Evolutionary conservation across 2,888 invertebrate species (phyloP), one percentile per base, ranked within the genome.

Genomic region (Globia sparganii): DNA sequence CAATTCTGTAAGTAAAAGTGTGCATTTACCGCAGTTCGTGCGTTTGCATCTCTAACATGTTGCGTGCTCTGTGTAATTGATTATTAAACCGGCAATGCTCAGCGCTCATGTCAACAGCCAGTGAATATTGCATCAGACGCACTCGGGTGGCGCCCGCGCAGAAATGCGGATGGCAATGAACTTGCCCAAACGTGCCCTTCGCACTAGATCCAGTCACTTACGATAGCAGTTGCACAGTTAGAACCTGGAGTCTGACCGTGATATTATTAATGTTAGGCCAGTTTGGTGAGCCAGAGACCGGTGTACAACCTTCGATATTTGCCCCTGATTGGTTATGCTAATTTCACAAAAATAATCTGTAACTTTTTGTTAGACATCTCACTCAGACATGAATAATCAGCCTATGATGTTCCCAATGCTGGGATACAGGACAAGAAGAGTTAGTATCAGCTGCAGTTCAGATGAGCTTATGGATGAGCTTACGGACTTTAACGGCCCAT

Each of bases 71-170:
- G 86, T 46, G 66, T 81, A 61, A 77, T 67, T 62, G 43, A 77
- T 81, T 56, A 74, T 56, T 69, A 34, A 59, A 56, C 18, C 34
- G 18, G 75, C 80, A 71, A 72, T 61, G 71, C 64, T 9, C 43
- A 21, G 56, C 40, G 64, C 59, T n/a, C 62, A 46, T 72, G 72
- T 53, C 74, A 87, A 78, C 59, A 82, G 56, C 18, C n/a, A 53
- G 49, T n/a, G 59, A 70, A 61, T 82, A 68, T 87, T 87, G 88
- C 88, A 84, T 87, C 88, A 87, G 84, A 49, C 74, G 46, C n/a
- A 31, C 34, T 81, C 43, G 64, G n/a, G 64, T 68, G 82, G 40
- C 66, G 59, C 64, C 59, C 49, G 62, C 40, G 56, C 58, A 31
- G 25, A 46, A 37, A 75, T 77, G 65, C n/a, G 37, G 28, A 56